Conservation (phyloP, 1,140 invertebrate species). For the Rhysida immarginata region DNA sequence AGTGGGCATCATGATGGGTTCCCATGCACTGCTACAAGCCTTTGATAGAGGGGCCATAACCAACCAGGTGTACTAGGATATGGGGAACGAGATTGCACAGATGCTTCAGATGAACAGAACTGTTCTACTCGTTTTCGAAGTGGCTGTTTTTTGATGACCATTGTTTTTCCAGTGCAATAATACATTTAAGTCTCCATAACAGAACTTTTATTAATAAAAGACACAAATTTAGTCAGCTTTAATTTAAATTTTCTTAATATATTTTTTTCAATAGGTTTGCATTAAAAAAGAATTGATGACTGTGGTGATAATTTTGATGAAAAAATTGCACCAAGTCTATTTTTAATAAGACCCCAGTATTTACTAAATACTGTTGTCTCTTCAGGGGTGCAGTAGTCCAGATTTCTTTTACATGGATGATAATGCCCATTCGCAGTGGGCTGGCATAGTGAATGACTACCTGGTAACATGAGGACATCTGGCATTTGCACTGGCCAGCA, state of each 20-base stretch:
- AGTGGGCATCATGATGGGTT: no score
- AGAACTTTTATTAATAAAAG: neutral
- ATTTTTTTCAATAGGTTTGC: conserved; percentile 47
- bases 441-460: no score
- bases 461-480: no score
- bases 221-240: no score
- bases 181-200: conserved; percentile 23
- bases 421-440: no score
- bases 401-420: no score
- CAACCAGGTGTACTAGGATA: no score
- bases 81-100: conserved; percentile 76
- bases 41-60: no score
- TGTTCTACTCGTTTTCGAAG: conserved; percentile 74
- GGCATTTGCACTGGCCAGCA: no score
- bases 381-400: no score
- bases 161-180: conserved; percentile 73
- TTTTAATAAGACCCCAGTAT: neutral
- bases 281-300: conserved; percentile 66
- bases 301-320: conserved; percentile 86
- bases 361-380: no score
- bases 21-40: no score
- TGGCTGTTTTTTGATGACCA: conserved; percentile 70
- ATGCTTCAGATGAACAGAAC: conserved; percentile 81
- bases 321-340: conserved; percentile 39
- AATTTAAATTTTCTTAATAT: neutral